Evolutionary conservation across 2,888 invertebrate species (phyloP), one percentile per base, ranked within the genome.

Genomic region (Noctua janthina): DNA sequence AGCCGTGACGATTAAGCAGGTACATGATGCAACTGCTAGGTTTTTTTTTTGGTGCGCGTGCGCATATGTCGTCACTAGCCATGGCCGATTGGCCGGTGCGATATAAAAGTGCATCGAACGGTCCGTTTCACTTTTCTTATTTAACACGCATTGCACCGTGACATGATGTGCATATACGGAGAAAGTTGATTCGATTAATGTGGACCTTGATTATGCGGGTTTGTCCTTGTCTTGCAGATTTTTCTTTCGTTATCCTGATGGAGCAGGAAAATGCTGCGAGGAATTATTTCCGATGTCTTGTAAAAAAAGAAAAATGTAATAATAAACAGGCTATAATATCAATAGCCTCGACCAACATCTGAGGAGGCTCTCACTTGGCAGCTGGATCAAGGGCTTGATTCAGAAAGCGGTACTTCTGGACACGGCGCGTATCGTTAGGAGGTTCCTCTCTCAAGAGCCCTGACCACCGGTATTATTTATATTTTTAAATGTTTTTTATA

Each of bases 111-210:
- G 89, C 90, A 87, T 88, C 79, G 81, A 79, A 90, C 84, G 89
- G 74, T 83, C 56, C 87, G 89, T 91, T 91, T 91, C 91, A 90
- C 90, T 90, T 90, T 88, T 83, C 83, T 83, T 80, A 83, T 83
- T 80, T 82, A 89, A 90, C 88, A 88, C 80, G 88, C 87, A 83
- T 76, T 77, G 79, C 85, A 78, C 75, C 56, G 73, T 76, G 71
- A 49, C 76, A 69, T 79, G 70, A 82, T 84, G 66, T 81, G 74
- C 49, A 78, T 74, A 77, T 66, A 11, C 4, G 71, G 76, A 84
- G 80, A 87, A 83, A 85, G 74, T 77, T 68, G 23, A 75, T 83
- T 78, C 20, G 35, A 67, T 86, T 83, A 67, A 66, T 73, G 35
- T 39, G 64, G 69, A 69, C 35, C 67, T 87, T 79, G 74, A 74